Conservation (phyloP, 2,888 invertebrate species). For the Operophtera brumata region DNA sequence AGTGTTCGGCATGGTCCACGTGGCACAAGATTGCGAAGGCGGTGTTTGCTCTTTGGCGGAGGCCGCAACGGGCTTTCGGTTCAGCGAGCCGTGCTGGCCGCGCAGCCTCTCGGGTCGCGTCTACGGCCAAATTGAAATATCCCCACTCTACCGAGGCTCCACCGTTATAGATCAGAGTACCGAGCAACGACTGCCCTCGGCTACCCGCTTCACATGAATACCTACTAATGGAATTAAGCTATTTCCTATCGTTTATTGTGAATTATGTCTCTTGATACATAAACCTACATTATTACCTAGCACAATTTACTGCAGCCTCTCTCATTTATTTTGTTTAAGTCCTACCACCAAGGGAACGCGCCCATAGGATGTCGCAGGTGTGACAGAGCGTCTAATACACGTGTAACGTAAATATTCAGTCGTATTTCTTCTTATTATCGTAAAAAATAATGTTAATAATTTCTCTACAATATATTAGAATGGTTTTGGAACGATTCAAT, state of each 20-base stretch:
- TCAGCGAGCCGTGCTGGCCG: slow-evolving; percentile 75
- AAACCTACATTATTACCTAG: slow-evolving; percentile 6
- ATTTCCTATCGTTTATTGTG: slow-evolving; percentile 17
- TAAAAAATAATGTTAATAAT: slow-evolving; percentile 20
- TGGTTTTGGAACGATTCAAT: slow-evolving; percentile 77
- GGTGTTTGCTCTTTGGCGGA: slow-evolving; percentile 79
- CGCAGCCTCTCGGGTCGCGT: slow-evolving; percentile 76
- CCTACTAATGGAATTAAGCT: slow-evolving; percentile 35
- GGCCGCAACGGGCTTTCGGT: slow-evolving; percentile 75
- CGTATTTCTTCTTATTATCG: slow-evolving; percentile 11
- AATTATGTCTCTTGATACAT: slow-evolving; percentile 4
- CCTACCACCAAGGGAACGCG: neutral
- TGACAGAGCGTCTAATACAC: slow-evolving; percentile 4
- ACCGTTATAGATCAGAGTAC: slow-evolving; percentile 21
- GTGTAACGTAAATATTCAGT: slow-evolving; percentile 4
- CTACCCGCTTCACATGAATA: slow-evolving; percentile 43
- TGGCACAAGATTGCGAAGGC: slow-evolving; percentile 79
- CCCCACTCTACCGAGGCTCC: slow-evolving; percentile 50
- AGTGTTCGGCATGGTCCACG: slow-evolving; percentile 74
- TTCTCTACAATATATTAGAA: slow-evolving; percentile 55
- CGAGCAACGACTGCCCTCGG: slow-evolving; percentile 24
- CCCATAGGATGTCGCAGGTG: slow-evolving; percentile 13
- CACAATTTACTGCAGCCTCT: slow-evolving; percentile 11
- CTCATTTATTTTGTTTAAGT: neutral
- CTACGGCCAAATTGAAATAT: slow-evolving; percentile 79